Percentiles rank a stretch among this genome's conserved stretches.
Conservation (phyloP, 2,113 vertebrate genomes). For the Ivindomyrus marchei region DNA sequence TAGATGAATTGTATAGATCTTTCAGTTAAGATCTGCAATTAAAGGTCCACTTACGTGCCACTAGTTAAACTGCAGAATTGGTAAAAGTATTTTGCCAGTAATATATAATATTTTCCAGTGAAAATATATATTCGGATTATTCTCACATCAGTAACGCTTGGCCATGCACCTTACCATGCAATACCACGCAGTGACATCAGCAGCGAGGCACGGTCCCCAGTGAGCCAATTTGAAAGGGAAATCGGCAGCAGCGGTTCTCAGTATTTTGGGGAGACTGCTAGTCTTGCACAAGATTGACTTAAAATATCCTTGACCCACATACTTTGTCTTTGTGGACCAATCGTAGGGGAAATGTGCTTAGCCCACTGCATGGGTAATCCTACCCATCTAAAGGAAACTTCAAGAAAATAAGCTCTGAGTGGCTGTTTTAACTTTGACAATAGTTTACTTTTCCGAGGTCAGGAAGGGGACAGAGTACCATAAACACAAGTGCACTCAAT, state of each 20-base stretch:
- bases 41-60: background rate
- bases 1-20: background rate
- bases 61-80: background rate
- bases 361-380: slow-evolving; percentile 31
- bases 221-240: slow-evolving; percentile 11
- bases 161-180: background rate
- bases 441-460: background rate
- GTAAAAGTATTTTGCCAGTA: background rate
- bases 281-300: slow-evolving; percentile 22
- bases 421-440: background rate
- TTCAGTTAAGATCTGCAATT: background rate
- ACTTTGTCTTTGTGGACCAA: slow-evolving; percentile 23
- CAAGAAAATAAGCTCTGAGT: background rate
- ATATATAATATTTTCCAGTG: background rate
- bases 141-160: background rate
- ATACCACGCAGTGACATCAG: background rate
- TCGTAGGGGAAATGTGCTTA: slow-evolving; percentile 30
- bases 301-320: slow-evolving; percentile 29
- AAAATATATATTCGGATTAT: background rate
- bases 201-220: background rate
- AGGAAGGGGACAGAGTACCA: background rate
- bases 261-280: slow-evolving; percentile 1
- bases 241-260: background rate
- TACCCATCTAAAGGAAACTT: slow-evolving; percentile 27
- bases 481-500: background rate